Evolutionary conservation across 2,888 invertebrate genomes (phyloP).

Genomic region (Entomobrya proxima): DNA sequence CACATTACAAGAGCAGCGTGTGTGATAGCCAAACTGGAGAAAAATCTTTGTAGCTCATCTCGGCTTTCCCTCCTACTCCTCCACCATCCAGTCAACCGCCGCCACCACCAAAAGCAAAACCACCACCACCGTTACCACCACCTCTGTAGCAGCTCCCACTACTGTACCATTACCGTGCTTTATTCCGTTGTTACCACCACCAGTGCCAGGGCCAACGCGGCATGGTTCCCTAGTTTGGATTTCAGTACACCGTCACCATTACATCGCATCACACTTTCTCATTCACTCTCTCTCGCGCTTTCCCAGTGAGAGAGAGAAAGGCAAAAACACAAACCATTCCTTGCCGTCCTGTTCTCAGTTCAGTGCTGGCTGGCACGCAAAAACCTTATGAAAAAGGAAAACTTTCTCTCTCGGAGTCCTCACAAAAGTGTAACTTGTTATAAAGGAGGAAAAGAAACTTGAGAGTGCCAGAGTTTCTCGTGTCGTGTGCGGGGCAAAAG

Average conservation of each 20-base stretch:
- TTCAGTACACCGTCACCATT: constrained; percentile 41
- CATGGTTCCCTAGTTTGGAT: constrained; percentile 20
- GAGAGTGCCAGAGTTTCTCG: background rate
- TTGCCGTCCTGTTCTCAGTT: constrained; percentile 29
- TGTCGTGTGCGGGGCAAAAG: too few relatives aligned
- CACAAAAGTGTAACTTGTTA: background rate
- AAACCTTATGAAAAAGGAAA: background rate
- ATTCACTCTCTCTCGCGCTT: too few relatives aligned
- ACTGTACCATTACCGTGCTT: too few relatives aligned
- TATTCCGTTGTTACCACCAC: too few relatives aligned
- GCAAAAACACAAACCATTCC: background rate
- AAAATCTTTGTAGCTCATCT: constrained; percentile 45
- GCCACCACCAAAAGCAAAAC: background rate
- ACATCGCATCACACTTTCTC: background rate
- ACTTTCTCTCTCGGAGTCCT: background rate
- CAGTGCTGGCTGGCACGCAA: constrained; percentile 27
- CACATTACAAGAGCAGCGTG: background rate
- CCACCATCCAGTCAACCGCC: background rate
- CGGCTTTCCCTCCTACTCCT: background rate
- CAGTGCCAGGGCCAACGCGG: constrained; percentile 1
- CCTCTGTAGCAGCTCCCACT: background rate
- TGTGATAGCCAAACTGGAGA: constrained; percentile 29
- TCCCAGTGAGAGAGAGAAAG: background rate
- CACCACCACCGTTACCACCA: background rate
- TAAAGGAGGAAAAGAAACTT: background rate